Conservation (phyloP, 1,140 invertebrate genomes). For the Drosophila mayri region DNA sequence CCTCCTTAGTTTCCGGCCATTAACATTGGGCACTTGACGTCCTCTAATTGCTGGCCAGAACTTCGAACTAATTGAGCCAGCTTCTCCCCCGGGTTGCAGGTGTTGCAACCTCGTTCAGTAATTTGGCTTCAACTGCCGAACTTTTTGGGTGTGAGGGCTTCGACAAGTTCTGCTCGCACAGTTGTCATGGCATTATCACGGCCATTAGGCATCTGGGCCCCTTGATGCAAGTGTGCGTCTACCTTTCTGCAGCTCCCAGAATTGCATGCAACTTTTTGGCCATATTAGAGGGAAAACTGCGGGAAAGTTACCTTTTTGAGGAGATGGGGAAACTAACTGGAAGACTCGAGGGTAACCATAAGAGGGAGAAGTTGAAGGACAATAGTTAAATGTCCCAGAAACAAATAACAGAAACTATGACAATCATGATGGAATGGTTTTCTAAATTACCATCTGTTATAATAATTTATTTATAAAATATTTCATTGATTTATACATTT, state of each 20-base stretch:
- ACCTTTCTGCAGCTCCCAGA: conserved; percentile 13
- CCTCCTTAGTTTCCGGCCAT: conserved; percentile 38
- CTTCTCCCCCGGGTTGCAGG: conserved; percentile 21
- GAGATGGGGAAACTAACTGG: background rate
- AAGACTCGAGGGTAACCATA: background rate
- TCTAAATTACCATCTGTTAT: no score
- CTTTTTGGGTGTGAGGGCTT: conserved; percentile 37
- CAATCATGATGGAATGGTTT: background rate
- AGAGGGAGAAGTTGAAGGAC: background rate
- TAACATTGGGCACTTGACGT: conserved; percentile 13
- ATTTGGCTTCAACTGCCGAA: conserved; percentile 49
- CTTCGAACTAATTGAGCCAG: conserved; percentile 57
- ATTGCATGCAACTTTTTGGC: conserved; percentile 38
- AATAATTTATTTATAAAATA: no score
- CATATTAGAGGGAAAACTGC: conserved; percentile 32
- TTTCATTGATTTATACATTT: no score
- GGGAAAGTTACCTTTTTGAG: conserved; percentile 22
- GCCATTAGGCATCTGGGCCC: conserved; percentile 41
- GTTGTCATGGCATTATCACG: conserved; percentile 62
- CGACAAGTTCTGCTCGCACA: conserved; percentile 30
- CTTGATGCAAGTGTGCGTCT: conserved; percentile 23
- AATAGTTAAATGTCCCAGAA: background rate
- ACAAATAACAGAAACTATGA: background rate
- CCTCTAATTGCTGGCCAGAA: conserved; percentile 52
- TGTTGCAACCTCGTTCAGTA: conserved; percentile 46